These are phyloP conservation scores for Hydrocynus forskahlii DNA, from an alignment of 2,797 vertebrate genomes.

Conservation along the genomic window DNA sequence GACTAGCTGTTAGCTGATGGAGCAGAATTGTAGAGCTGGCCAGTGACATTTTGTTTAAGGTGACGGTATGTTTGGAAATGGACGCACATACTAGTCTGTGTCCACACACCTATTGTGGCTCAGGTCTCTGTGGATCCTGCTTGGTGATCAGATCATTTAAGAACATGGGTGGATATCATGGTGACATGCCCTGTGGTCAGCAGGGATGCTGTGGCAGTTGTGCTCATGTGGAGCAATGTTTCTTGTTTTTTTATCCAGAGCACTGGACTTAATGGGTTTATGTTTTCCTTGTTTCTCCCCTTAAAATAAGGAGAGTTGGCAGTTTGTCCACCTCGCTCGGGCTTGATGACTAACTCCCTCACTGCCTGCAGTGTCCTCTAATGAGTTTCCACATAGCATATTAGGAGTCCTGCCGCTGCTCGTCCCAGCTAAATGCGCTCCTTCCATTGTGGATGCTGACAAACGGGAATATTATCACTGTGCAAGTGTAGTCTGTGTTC, in stretches of 20 bases:
- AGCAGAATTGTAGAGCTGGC: too few species aligned
- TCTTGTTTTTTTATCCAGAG: background rate
- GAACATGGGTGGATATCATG: too few species aligned
- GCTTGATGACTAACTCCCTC: background rate
- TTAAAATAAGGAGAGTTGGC: background rate
- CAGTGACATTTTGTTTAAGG: too few species aligned
- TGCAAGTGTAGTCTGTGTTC: background rate
- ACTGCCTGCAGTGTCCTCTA: conserved; percentile 15
- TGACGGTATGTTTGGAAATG: too few species aligned
- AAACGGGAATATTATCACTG: background rate
- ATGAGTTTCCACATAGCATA: conserved; percentile 11
- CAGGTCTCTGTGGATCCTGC: too few species aligned
- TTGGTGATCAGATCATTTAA: too few species aligned
- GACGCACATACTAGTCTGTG: too few species aligned
- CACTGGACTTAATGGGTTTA: background rate
- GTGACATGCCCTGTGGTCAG: background rate
- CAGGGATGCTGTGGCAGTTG: background rate
- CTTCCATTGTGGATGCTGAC: conserved; percentile 22
- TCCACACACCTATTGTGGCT: too few species aligned
- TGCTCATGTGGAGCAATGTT: background rate
- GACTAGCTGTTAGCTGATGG: too few species aligned
- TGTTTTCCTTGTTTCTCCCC: background rate
- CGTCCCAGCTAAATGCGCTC: background rate
- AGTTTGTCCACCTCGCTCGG: background rate
- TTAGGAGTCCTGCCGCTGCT: background rate